A percentile compares a stretch with the other conserved stretches of the same genome.
phyloP scores from a whole-genome alignment of 2,113 vertebrate species.

The Gasterosteus aculeatus region DNA sequence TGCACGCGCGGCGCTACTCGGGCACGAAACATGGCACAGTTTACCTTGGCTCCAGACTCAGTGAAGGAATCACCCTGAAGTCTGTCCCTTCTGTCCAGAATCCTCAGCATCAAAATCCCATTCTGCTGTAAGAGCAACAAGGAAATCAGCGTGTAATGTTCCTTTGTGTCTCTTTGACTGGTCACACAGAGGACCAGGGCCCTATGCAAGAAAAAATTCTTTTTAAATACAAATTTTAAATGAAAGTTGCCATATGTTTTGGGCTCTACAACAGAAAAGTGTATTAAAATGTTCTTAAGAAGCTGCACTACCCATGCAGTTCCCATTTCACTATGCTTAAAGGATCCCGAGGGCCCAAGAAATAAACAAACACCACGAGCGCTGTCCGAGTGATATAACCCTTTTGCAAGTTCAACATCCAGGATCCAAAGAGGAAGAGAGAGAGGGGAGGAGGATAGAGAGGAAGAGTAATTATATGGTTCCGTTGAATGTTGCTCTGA shows the following conservation, averaged over 20 bases:
- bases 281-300: neutral
- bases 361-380: constrained; percentile 34
- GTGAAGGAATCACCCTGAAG: constrained; percentile 65
- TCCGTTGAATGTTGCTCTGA: constrained; percentile 64
- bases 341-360: constrained; percentile 6
- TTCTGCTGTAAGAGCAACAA: constrained; percentile 38
- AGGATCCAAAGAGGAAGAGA: constrained; percentile 10
- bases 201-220: constrained; percentile 5
- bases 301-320: constrained; percentile 12
- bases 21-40: constrained; percentile 51
- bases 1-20: neutral
- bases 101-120: constrained; percentile 51
- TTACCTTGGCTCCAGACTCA: constrained; percentile 62
- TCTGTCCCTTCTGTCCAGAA: constrained; percentile 65
- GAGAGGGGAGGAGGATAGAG: neutral
- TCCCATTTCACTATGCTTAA: constrained; percentile 15
- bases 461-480: constrained; percentile 31
- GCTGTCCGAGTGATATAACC: constrained; percentile 54
- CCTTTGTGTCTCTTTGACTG: constrained; percentile 13
- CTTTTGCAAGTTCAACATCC: constrained; percentile 39
- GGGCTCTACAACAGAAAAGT: neutral
- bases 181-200: constrained; percentile 12
- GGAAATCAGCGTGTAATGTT: constrained; percentile 15
- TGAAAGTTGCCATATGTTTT: neutral
- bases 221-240: neutral